A percentile compares a stretch with the other conserved stretches of the same genome.
These are phyloP conservation scores for Fissipunctia ypsillon DNA, from an alignment of 2,888 invertebrate species.

Conservation along the genomic window DNA sequence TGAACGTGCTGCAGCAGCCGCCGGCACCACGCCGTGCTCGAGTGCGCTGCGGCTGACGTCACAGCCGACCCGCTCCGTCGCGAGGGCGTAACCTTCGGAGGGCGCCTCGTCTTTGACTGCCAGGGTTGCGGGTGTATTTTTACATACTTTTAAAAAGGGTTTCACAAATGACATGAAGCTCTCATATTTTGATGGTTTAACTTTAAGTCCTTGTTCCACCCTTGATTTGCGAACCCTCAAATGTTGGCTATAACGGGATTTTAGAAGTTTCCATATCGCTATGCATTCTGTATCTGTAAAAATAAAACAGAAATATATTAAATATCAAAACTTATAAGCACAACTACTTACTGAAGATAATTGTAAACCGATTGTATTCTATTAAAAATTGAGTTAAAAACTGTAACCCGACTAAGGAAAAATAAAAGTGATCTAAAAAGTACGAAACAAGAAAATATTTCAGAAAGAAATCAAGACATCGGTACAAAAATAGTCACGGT, in stretches of 20 bases:
- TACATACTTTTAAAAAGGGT: conserved; percentile 16
- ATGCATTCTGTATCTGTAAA: conserved; percentile 33
- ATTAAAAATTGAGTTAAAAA: no score
- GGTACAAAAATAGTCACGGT: no score
- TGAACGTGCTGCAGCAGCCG: neutral
- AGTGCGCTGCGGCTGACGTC: neutral
- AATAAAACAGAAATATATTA: conserved; percentile 9
- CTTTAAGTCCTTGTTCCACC: conserved; percentile 3
- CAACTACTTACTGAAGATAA: neutral
- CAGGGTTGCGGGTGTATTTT: neutral
- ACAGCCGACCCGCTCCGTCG: no score
- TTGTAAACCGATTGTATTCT: no score
- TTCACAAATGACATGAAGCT: conserved; percentile 27
- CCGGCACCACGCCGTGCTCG: neutral
- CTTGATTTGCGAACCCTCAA: neutral
- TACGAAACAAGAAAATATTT: no score
- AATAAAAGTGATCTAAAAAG: no score
- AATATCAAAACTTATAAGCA: neutral
- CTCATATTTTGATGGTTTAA: conserved; percentile 26
- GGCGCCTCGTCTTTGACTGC: neutral
- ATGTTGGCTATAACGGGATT: neutral
- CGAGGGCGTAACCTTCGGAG: neutral
- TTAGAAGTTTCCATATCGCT: conserved; percentile 18
- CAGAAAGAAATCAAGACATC: no score
- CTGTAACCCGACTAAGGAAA: no score